A percentile compares a stretch with the other conserved stretches of the same genome.
phyloP scores from a whole-genome alignment of 2,888 invertebrate genomes.

The Kuschelorhynchus macadamiae region DNA sequence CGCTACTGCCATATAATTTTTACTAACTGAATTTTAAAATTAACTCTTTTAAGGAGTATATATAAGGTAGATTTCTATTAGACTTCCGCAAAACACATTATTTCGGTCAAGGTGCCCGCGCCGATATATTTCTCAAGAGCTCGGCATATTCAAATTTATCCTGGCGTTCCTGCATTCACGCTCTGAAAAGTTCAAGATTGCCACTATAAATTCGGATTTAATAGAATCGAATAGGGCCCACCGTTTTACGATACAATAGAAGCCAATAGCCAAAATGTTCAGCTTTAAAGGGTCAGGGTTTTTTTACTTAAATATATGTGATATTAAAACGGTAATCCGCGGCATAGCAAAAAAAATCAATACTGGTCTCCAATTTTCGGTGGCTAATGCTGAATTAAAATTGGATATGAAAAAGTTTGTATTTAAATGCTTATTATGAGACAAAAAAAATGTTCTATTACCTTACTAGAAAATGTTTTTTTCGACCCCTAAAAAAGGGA shows the following conservation, averaged over 20 bases:
- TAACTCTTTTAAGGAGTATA: too few relatives aligned
- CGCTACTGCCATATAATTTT: too few relatives aligned
- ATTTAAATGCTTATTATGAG: too few relatives aligned
- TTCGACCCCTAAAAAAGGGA: too few relatives aligned
- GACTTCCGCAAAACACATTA: neutral
- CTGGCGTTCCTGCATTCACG: slow-evolving; percentile 15
- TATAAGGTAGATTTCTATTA: too few relatives aligned
- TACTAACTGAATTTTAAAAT: too few relatives aligned
- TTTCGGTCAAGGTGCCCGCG: slow-evolving; percentile 4
- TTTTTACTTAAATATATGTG: slow-evolving; percentile 30
- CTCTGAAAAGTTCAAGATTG: slow-evolving; percentile 35
- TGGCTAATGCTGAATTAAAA: too few relatives aligned
- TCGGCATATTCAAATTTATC: slow-evolving; percentile 19
- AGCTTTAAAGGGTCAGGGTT: slow-evolving; percentile 17
- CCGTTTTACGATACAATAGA: slow-evolving; percentile 40
- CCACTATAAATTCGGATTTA: slow-evolving; percentile 38
- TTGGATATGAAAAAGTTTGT: neutral
- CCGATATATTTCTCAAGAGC: slow-evolving; percentile 19
- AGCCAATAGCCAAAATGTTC: slow-evolving; percentile 34
- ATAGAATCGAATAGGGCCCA: slow-evolving; percentile 34
- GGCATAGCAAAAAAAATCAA: neutral
- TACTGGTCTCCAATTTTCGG: too few relatives aligned
- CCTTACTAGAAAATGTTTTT: too few relatives aligned
- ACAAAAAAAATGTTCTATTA: too few relatives aligned
- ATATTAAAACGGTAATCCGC: slow-evolving; percentile 1